These are phyloP conservation scores for Nemopilema nomurai DNA, from an alignment of 30 jellyfish, hydroid and myxozoan genomes.

Conservation along the genomic window DNA sequence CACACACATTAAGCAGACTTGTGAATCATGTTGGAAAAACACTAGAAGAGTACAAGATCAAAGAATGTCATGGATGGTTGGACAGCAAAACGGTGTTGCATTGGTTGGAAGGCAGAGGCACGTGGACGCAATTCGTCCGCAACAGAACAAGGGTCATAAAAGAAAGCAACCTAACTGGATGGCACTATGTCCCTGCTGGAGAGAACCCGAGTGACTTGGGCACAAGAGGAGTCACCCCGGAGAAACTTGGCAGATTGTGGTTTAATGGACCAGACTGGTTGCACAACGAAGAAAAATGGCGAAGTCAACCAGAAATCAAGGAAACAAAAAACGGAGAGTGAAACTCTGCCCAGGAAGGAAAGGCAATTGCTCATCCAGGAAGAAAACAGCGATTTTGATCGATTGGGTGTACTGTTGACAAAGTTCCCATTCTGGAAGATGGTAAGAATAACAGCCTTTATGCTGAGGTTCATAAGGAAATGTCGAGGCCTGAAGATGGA, in stretches of 20 bases:
- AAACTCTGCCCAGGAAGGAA: slow-evolving; percentile 55
- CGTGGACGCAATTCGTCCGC: slow-evolving; percentile 70
- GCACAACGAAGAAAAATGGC: slow-evolving; percentile 68
- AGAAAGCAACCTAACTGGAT: slow-evolving; percentile 42
- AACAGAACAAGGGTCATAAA: slow-evolving; percentile 59
- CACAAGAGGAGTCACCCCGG: slow-evolving; percentile 63
- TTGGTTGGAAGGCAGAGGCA: slow-evolving; percentile 74
- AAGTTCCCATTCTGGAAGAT: slow-evolving; percentile 46
- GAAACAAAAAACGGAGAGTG: slow-evolving; percentile 46
- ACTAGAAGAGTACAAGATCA: slow-evolving; percentile 33
- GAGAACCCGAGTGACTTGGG: slow-evolving; percentile 77
- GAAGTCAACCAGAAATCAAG: slow-evolving; percentile 46
- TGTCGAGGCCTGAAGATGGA: slow-evolving; percentile 46
- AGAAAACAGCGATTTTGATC: slow-evolving; percentile 31
- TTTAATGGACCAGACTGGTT: slow-evolving; percentile 85
- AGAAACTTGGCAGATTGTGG: slow-evolving; percentile 65
- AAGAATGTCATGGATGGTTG: slow-evolving; percentile 61
- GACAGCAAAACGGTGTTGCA: slow-evolving; percentile 79
- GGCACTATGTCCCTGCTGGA: slow-evolving; percentile 70
- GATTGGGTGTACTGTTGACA: slow-evolving; percentile 39
- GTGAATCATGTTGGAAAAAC: slow-evolving; percentile 48
- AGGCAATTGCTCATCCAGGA: slow-evolving; percentile 32
- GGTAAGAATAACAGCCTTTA: slow-evolving; percentile 57
- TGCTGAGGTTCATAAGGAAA: slow-evolving; percentile 56
- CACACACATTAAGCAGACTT: slow-evolving; percentile 51